Evolutionary conservation across 1,140 invertebrate genomes (phyloP).

Genomic region (Drosophila watanabei): DNA sequence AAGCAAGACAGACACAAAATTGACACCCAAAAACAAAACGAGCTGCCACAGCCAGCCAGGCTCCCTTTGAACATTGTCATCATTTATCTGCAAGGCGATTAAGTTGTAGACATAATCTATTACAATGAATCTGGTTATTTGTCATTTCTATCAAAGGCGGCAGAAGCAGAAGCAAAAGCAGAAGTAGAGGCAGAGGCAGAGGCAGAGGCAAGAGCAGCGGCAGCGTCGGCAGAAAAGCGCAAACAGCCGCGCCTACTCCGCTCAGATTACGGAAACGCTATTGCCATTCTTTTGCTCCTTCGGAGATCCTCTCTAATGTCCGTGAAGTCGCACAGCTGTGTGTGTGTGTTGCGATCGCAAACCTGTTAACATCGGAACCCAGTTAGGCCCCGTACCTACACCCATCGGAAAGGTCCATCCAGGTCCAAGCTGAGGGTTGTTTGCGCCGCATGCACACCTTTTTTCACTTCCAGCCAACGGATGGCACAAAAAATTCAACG

Average conservation of each 20-base stretch:
- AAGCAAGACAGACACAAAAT: slow-evolving; percentile 73
- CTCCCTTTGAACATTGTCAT: slow-evolving; percentile 82
- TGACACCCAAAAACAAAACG: slow-evolving; percentile 83
- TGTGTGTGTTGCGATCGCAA: slow-evolving; percentile 55
- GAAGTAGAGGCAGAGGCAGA: slow-evolving; percentile 12
- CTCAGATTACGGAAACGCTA: slow-evolving; percentile 79
- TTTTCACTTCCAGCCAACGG: slow-evolving; percentile 45
- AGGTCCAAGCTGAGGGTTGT: slow-evolving; percentile 70
- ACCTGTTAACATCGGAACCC: slow-evolving; percentile 82
- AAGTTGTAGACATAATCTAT: slow-evolving; percentile 86
- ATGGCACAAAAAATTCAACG: slow-evolving; percentile 59
- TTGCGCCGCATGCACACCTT: slow-evolving; percentile 65
- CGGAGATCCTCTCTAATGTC: slow-evolving; percentile 71
- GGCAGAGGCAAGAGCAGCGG: slow-evolving; percentile 2
- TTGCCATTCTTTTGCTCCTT: slow-evolving; percentile 29
- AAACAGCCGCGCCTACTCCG: slow-evolving; percentile 80
- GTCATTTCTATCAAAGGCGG: slow-evolving; percentile 82
- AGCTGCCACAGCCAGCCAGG: slow-evolving; percentile 42
- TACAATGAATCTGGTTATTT: slow-evolving; percentile 86
- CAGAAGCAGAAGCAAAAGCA: slow-evolving; percentile 25
- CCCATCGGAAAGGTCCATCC: slow-evolving; percentile 59
- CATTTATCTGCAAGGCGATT: slow-evolving; percentile 85
- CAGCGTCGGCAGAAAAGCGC: slow-evolving; percentile 71
- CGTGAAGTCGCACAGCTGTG: slow-evolving; percentile 79
- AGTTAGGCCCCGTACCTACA: slow-evolving; percentile 75